Base-by-base conservation (phyloP, 1,140 invertebrate species). In the Trachymyrmex septentrionalis region DNA sequence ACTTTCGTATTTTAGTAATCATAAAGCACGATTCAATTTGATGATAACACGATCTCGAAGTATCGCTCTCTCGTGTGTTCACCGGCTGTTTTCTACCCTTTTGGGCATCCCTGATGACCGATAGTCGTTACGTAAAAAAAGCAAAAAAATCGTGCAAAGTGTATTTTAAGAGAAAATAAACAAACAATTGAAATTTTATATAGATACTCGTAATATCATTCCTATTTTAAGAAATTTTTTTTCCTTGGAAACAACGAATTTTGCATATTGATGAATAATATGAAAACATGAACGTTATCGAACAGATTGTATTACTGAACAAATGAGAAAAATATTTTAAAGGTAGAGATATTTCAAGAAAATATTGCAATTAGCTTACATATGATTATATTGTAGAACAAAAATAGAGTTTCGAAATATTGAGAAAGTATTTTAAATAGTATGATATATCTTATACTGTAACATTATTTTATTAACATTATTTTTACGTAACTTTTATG, bases 1-100 rank as follows among this genome's bases (percentile, higher is more conserved):
- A 34, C 30, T 80, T 67, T 55, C 27, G 63, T 67, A 80, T 67
- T 80, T 30, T n/a, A 27, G 76, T 44, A 80, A 80, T 80, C 48
- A 44, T n/a, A 27, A 50, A 34, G 27, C 21, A 63, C 48, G 27
- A 80, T 66, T 80, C 44, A 38, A 80, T 78, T 78, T 48, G 27
- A 2, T 61, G 48, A 67, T 80, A 80, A 80, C 30, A 38, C 24
- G 30, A 53, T 66, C 19, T 66, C 59, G 27, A 53, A 16, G 61
- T 53, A 66, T 63, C 38, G 16, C 21, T 44, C 75, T 53, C 24
- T 63, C 19, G n/a, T 21, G 63, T 12, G 16, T 12, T 19, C 10
- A 24, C 19, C 34, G 44, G 12, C 63, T 38, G 14, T 55, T 67
- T 50, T 55, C 12, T 64, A 12, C 1, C 16, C 14, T 24, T 64